Conservation (phyloP, 2,888 invertebrate species). For the Dasypolia templi region DNA sequence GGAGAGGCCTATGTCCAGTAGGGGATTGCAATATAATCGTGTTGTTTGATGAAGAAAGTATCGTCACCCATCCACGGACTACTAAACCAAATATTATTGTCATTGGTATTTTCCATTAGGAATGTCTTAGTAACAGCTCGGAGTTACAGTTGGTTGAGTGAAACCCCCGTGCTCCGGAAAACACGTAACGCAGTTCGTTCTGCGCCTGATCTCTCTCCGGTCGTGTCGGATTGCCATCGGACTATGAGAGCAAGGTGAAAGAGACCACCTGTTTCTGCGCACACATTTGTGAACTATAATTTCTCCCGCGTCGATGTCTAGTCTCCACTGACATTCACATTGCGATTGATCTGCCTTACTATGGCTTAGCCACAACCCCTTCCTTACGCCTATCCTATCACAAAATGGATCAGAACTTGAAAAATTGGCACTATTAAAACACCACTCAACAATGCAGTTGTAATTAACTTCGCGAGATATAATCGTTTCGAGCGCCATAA, state of each 20-base stretch:
- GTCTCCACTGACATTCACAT: background rate
- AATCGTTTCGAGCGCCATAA: slow-evolving; percentile 48
- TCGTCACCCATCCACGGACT: background rate
- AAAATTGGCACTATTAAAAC: slow-evolving; percentile 56
- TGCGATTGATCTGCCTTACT: background rate
- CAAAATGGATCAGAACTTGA: slow-evolving; percentile 34
- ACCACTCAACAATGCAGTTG: slow-evolving; percentile 50
- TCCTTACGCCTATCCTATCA: slow-evolving; percentile 23
- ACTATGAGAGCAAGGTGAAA: background rate
- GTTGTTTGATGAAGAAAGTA: background rate
- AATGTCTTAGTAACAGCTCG: background rate
- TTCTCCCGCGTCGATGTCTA: background rate
- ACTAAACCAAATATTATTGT: background rate
- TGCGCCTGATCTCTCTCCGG: too few relatives aligned
- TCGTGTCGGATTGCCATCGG: background rate
- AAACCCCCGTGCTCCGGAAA: background rate
- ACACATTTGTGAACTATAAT: background rate
- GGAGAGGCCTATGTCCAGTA: too few relatives aligned
- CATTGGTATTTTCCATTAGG: background rate
- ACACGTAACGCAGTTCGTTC: background rate
- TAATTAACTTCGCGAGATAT: slow-evolving; percentile 62
- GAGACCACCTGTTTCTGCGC: background rate
- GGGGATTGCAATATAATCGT: background rate
- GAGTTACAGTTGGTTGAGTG: background rate
- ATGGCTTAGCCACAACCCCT: background rate